phyloP scores from a whole-genome alignment of 2,113 vertebrate species.

The Aleadryas rufinucha region DNA sequence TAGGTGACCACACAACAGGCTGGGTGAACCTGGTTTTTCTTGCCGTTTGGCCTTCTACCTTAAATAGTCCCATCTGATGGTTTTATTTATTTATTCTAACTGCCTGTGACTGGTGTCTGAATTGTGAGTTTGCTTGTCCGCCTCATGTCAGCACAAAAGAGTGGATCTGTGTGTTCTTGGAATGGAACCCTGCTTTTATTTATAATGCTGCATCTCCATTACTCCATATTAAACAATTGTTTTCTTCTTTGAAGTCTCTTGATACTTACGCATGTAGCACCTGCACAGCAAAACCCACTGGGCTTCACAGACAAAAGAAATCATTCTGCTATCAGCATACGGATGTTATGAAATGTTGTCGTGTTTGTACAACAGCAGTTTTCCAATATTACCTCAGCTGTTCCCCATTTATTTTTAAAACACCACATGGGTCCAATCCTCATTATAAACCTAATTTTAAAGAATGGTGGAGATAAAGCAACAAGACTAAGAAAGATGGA shows the following conservation, averaged over 20 bases:
- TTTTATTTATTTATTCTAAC: neutral
- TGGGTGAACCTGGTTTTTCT: neutral
- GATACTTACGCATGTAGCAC: neutral
- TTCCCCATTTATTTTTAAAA: constrained; percentile 51
- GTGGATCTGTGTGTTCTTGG: neutral
- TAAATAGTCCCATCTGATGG: neutral
- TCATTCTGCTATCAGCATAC: neutral
- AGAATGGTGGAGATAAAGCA: neutral
- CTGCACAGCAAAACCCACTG: neutral
- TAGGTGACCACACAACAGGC: neutral
- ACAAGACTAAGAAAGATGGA: neutral
- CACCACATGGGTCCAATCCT: neutral
- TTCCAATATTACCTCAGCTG: constrained; percentile 36
- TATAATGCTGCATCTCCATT: neutral
- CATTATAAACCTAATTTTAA: constrained; percentile 42
- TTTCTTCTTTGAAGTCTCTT: neutral
- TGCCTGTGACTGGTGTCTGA: neutral
- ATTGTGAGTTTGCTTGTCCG: neutral
- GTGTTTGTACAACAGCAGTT: neutral
- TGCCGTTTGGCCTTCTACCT: constrained; percentile 10
- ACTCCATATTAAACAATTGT: neutral
- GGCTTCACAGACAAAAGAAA: neutral
- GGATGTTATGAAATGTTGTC: neutral
- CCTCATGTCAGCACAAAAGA: neutral
- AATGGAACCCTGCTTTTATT: neutral